A percentile compares a stretch with the other conserved stretches of the same genome.
Conservation (phyloP, 2,113 vertebrate genomes). For the Odontophorus gujanensis region DNA sequence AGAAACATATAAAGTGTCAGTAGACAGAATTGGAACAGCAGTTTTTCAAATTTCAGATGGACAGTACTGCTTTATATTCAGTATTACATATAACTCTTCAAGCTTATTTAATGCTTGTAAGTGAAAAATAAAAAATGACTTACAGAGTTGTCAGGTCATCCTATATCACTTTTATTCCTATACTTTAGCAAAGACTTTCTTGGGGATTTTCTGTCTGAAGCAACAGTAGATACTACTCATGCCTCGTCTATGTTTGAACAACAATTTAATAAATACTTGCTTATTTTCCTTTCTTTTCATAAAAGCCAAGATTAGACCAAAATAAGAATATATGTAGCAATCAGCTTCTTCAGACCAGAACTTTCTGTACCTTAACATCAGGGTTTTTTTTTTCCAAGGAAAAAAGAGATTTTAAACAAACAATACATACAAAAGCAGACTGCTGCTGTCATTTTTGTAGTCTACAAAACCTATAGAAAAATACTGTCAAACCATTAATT, state of each 20-base stretch:
- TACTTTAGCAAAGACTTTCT: neutral
- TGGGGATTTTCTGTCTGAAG: neutral
- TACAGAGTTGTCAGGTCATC: neutral
- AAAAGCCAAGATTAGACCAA: neutral
- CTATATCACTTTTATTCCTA: neutral
- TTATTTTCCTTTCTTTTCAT: neutral
- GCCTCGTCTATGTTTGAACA: neutral
- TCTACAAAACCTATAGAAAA: neutral
- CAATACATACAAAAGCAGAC: neutral
- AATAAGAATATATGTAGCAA: neutral
- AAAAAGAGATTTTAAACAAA: neutral
- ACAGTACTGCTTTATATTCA: neutral
- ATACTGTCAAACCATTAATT: neutral
- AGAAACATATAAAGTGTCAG: neutral
- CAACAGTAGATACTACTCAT: neutral
- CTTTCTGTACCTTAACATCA: neutral
- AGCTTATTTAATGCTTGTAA: neutral
- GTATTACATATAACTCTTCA: neutral
- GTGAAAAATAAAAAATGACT: neutral
- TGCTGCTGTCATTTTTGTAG: neutral
- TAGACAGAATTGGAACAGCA: neutral
- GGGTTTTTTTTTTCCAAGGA: neutral
- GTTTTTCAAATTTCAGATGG: neutral
- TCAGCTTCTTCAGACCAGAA: neutral
- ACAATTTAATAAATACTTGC: neutral